Evolutionary conservation across 2,888 invertebrate genomes (phyloP).

Genomic region (Carabus problematicus): DNA sequence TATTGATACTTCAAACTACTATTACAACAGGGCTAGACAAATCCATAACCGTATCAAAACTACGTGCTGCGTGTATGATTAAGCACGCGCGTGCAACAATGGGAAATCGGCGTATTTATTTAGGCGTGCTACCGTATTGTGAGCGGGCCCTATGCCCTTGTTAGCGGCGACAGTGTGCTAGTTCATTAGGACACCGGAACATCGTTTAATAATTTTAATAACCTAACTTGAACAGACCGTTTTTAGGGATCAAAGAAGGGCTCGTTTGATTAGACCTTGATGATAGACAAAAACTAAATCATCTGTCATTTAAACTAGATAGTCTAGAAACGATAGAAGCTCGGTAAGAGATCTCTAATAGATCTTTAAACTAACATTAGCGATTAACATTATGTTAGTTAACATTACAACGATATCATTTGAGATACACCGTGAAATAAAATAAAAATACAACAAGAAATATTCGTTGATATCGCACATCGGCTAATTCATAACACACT

Average conservation of each 20-base stretch:
- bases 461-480: conserved; percentile 3
- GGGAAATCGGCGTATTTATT: conserved; percentile 41
- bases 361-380: no score
- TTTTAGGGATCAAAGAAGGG: not conserved
- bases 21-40: no score
- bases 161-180: conserved; percentile 21
- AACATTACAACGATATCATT: no score
- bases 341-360: not conserved
- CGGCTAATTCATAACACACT: conserved; percentile 37
- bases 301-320: conserved; percentile 3
- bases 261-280: conserved; percentile 5
- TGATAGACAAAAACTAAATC: conserved; percentile 6
- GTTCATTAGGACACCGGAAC: conserved; percentile 14
- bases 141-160: conserved; percentile 29
- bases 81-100: conserved; percentile 37
- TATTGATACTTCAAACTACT: not conserved
- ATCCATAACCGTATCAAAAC: conserved; percentile 2
- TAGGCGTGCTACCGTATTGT: conserved; percentile 37
- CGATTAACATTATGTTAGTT: no score
- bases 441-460: no score
- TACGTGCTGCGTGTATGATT: conserved; percentile 20
- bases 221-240: not conserved
- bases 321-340: not conserved
- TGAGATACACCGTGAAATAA: no score
- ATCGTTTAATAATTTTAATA: conserved; percentile 30